Evolutionary conservation across 2,888 invertebrate species (phyloP).

Genomic region (Hirudinaria manillensis): DNA sequence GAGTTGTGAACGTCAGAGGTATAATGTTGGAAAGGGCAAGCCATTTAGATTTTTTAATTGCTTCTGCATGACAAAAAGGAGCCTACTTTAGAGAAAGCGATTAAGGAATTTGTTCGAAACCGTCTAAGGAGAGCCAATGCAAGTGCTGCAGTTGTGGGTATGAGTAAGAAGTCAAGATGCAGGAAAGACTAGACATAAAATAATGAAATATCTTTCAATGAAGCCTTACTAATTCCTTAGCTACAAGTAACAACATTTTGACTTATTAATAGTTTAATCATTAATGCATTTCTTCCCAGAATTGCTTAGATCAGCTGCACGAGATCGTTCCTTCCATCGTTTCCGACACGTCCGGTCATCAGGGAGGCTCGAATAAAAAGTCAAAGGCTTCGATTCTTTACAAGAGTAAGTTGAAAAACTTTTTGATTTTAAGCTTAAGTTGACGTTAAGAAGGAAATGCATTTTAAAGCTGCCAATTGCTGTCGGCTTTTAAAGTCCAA

Average conservation of each 20-base stretch:
- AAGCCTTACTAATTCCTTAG: too few species aligned
- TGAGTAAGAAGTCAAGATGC: too few species aligned
- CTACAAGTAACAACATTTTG: too few species aligned
- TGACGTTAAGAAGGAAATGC: neutral
- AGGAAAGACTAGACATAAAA: too few species aligned
- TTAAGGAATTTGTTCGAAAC: too few species aligned
- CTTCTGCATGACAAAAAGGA: too few species aligned
- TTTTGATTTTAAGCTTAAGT: conserved; percentile 1
- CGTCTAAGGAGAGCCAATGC: too few species aligned
- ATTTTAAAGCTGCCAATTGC: conserved; percentile 7
- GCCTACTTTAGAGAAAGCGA: too few species aligned
- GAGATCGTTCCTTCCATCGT: neutral
- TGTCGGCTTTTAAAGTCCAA: conserved; percentile 1
- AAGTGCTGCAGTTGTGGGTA: too few species aligned
- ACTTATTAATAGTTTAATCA: too few species aligned
- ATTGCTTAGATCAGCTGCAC: conserved; percentile 6
- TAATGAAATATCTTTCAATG: too few species aligned
- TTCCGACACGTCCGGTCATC: neutral
- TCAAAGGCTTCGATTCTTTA: conserved; percentile 13
- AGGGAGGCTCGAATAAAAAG: conserved; percentile 9
- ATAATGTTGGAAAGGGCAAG: neutral
- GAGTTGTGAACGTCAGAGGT: conserved; percentile 8
- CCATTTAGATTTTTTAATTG: too few species aligned
- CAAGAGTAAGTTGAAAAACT: conserved; percentile 6
- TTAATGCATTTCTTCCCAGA: neutral